Conservation (phyloP, 2,113 vertebrate species). For the Perca fluviatilis region DNA sequence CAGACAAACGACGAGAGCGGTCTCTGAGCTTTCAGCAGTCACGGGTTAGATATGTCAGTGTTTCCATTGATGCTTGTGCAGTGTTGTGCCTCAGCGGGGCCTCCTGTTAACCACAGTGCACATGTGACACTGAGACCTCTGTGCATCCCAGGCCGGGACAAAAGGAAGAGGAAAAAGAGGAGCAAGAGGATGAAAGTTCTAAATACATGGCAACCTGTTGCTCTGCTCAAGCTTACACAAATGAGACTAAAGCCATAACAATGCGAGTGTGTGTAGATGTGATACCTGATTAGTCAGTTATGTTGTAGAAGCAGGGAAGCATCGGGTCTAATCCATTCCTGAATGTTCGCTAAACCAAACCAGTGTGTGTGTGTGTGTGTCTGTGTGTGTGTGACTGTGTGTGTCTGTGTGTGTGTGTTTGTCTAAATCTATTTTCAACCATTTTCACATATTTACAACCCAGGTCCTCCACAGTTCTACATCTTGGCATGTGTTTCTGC, state of each 20-base stretch:
- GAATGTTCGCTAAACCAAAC: neutral
- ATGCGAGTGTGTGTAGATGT: conserved; percentile 1
- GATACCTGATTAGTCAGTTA: conserved; percentile 9
- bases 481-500: conserved; percentile 11
- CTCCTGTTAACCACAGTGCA: conserved; percentile 64
- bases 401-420: conserved; percentile 8
- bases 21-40: conserved; percentile 53
- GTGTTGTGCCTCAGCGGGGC: conserved; percentile 32
- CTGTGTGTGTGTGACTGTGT: neutral
- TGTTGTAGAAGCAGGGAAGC: neutral
- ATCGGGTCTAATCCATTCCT: neutral
- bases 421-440: conserved; percentile 24
- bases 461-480: conserved; percentile 17
- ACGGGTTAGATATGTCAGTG: conserved; percentile 67
- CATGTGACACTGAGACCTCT: conserved; percentile 39
- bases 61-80: conserved; percentile 64
- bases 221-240: neutral
- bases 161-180: neutral
- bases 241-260: conserved; percentile 2
- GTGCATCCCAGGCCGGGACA: neutral
- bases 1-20: conserved; percentile 42
- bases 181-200: conserved; percentile 10
- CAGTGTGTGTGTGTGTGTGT: no score
- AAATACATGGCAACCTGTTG: conserved; percentile 28
- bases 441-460: conserved; percentile 16